These are phyloP conservation scores for Etheostoma spectabile DNA, from an alignment of 2,113 vertebrate genomes.

Conservation along the genomic window DNA sequence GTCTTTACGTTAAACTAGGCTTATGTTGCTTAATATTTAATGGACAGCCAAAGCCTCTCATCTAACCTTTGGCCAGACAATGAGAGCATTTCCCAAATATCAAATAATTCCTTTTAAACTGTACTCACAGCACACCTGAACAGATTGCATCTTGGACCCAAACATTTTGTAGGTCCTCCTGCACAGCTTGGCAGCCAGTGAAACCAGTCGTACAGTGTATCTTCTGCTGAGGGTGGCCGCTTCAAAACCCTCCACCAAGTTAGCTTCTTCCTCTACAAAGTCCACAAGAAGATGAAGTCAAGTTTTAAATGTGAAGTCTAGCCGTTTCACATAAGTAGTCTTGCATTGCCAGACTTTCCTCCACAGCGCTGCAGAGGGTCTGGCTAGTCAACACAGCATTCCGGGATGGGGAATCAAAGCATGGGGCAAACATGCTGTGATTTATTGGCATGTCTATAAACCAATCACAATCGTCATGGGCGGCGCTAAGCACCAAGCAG, in stretches of 20 bases:
- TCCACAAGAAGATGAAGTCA: not conserved
- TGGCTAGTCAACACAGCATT: too few relatives aligned
- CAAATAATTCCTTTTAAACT: not conserved
- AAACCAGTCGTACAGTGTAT: constrained; percentile 83
- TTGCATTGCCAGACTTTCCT: too few relatives aligned
- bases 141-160: constrained; percentile 78
- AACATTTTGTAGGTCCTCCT: constrained; percentile 85
- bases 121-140: constrained; percentile 83
- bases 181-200: constrained; percentile 85
- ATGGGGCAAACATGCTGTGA: too few relatives aligned
- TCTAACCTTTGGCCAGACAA: not conserved
- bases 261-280: constrained; percentile 81
- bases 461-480: too few relatives aligned
- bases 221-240: constrained; percentile 69
- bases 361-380: too few relatives aligned
- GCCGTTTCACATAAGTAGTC: not conserved
- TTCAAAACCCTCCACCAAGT: constrained; percentile 86
- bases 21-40: not conserved
- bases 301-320: not conserved
- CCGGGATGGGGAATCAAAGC: too few relatives aligned
- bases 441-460: too few relatives aligned
- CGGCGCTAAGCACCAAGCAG: too few relatives aligned
- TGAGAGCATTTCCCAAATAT: not conserved
- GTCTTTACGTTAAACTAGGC: not conserved
- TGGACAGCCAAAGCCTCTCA: not conserved